Base-by-base conservation (phyloP, 1,140 invertebrate genomes). In the Macrobrachium rosenbergii region DNA sequence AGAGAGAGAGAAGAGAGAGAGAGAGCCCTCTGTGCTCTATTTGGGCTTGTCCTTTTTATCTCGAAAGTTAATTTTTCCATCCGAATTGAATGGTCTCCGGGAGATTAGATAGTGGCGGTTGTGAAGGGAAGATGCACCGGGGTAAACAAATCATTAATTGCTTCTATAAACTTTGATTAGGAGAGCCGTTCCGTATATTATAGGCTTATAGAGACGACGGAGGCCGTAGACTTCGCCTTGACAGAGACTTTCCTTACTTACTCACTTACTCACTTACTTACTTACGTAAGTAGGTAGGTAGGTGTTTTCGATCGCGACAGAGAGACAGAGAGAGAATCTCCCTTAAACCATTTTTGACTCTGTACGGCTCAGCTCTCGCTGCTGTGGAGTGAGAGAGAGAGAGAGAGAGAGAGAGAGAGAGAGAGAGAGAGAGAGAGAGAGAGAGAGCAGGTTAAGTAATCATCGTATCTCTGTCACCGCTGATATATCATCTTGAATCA, bases 21-120 rank as follows among this genome's bases (percentile, higher is more conserved):
- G 21, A 60, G 82, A 37, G 72, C 23, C 52, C 60, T 67, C 17
- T 60, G 5, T 6, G 19, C 43, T 77, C 83, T 79, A 69, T 86
- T 73, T 80, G 11, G 73, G 76, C 58, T 79, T 80, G 76, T 80
- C 77, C 67, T 67, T 79, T 86, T 86, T 86, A 86, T 86, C 83
- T 80, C 23, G 23, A 14, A 28, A 80, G 77, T 80, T 80, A 80
- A 80, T 79, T 80, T 37, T 80, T 79, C 69, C 58, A 72, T 79
- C 62, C 62, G 77, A 72, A 72, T 60, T 86, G 83, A 79, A 86
- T 69, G 64, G 83, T 28, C 83, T 79, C 69, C 69, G 76, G 64
- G 76, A 86, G 83, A 86, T 86, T 86, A 86, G 76, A 72, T 72
- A 72, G 69, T 23, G 37, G 69, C 14, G 69, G 28, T 72, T 21